A percentile compares a stretch with the other conserved stretches of the same genome.
Conservation (phyloP, 2,888 invertebrate genomes). For the Coleophora flavipennella region DNA sequence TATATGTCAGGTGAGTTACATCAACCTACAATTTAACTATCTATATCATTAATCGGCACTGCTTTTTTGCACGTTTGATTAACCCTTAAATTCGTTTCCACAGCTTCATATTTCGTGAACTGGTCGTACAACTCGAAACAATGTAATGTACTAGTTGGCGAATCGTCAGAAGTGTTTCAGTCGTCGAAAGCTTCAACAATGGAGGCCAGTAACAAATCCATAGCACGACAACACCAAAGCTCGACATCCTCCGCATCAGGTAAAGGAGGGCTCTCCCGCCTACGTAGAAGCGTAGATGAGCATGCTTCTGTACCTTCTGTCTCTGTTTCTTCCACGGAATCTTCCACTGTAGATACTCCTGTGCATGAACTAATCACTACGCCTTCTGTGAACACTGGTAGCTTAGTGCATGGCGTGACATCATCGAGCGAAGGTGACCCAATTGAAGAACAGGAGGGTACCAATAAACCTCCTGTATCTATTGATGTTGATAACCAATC, state of each 20-base stretch:
- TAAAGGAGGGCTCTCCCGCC: conserved; percentile 71
- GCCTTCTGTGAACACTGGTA: conserved; percentile 53
- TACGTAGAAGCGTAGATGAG: conserved; percentile 80
- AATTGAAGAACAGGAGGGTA: conserved; percentile 26
- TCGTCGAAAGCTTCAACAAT: conserved; percentile 80
- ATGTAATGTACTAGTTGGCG: conserved; percentile 88
- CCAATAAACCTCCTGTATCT: conserved; percentile 44
- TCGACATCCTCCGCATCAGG: conserved; percentile 70
- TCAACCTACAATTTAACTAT: not conserved
- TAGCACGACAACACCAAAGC: conserved; percentile 77
- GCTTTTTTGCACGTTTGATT: not conserved
- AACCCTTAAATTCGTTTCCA: conserved; percentile 19
- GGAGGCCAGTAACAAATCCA: conserved; percentile 79
- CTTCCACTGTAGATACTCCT: conserved; percentile 51
- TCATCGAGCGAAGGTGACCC: conserved; percentile 23
- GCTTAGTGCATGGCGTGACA: conserved; percentile 66
- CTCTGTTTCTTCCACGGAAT: conserved; percentile 50
- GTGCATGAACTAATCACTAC: conserved; percentile 64
- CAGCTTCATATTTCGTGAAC: conserved; percentile 87
- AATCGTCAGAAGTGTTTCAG: conserved; percentile 78
- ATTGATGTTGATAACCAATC: conserved; percentile 29
- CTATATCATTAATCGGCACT: not conserved
- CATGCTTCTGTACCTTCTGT: conserved; percentile 59
- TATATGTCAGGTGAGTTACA: conserved; percentile 86
- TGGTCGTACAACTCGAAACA: conserved; percentile 89